These are phyloP conservation scores for Onchidella celtica DNA, from an alignment of 2,888 invertebrate genomes.

Conservation along the genomic window DNA sequence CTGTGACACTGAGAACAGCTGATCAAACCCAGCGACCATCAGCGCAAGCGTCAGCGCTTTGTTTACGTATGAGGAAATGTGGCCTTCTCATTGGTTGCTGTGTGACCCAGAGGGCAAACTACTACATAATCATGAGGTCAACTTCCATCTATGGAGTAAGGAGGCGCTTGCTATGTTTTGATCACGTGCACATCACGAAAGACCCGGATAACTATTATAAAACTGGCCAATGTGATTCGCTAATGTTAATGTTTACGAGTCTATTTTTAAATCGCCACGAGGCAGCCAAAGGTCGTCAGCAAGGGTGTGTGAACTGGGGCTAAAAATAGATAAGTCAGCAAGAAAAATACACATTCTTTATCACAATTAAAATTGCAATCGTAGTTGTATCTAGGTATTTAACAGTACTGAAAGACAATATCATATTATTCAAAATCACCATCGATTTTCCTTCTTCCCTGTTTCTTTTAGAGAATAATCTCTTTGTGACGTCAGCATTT, in stretches of 20 bases:
- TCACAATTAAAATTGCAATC: too few relatives aligned
- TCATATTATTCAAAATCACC: too few relatives aligned
- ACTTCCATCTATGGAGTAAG: constrained; percentile 51
- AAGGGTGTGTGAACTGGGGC: too few relatives aligned
- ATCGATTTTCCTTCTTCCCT: too few relatives aligned
- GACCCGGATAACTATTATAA: constrained; percentile 32
- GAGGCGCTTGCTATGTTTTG: constrained; percentile 53
- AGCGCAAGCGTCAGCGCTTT: constrained; percentile 56
- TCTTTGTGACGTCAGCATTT: too few relatives aligned
- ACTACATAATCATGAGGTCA: constrained; percentile 67
- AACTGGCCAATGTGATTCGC: constrained; percentile 22
- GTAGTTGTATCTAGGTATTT: too few relatives aligned
- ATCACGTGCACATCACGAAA: constrained; percentile 52
- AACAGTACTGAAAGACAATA: too few relatives aligned
- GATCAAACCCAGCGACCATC: constrained; percentile 54
- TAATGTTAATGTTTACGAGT: constrained; percentile 29
- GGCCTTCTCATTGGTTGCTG: constrained; percentile 53
- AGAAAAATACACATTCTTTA: not conserved
- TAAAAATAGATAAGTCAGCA: not conserved
- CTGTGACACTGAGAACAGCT: constrained; percentile 53
- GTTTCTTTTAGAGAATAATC: too few relatives aligned
- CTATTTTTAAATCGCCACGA: constrained; percentile 41
- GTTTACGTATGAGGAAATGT: constrained; percentile 53
- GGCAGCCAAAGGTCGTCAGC: not conserved
- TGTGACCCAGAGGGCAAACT: constrained; percentile 54